Base-by-base conservation (phyloP, 2,797 vertebrate species). In the Pseudochaenichthys georgianus region DNA sequence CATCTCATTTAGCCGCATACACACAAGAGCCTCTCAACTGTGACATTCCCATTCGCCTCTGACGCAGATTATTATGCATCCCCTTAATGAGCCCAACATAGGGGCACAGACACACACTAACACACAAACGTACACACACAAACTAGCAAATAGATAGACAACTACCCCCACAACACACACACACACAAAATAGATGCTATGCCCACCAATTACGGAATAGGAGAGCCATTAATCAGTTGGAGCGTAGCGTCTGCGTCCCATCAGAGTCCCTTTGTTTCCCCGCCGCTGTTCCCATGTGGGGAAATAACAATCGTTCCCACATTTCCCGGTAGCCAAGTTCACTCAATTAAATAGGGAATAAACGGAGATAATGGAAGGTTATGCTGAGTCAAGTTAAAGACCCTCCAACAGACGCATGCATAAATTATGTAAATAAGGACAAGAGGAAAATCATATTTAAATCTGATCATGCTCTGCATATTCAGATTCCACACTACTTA, bases 261-360 rank as follows among this genome's bases (percentile, higher is more conserved):
- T 90, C 85, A 75, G 65, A 78, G 84, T 78, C 84, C 83, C 90
- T 94, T 92, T 93, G 91, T 93, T 86, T 74, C 70, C 54, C 66
- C 82, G 70, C 68, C 10, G 67, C 62, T 73, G 65, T 67, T 91
- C 81, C 78, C 74, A 75, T 75, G 79, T 86, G 81, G 83, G 81
- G 88, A 88, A 81, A 77, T 61, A 38, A 23, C 74, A 64, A 80
- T 84, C 89, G 82, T 87, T 87, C 78, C 65, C 75, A 71, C 68
- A 77, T 81, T 81, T 65, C 59, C 51, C 11, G 17, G 69, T 31
- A 63, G 68, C 63, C 64, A 69, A 73, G 53, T 73, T 81, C 51
- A 78, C n/a, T n/a, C n/a, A n/a, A n/a, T n/a, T n/a, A n/a, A n/a
- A n/a, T n/a, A n/a, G n/a, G n/a, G n/a, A n/a, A 75, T 63, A 83